Conservation (phyloP, 1,140 invertebrate genomes). For the Dreissena rostriformis region DNA sequence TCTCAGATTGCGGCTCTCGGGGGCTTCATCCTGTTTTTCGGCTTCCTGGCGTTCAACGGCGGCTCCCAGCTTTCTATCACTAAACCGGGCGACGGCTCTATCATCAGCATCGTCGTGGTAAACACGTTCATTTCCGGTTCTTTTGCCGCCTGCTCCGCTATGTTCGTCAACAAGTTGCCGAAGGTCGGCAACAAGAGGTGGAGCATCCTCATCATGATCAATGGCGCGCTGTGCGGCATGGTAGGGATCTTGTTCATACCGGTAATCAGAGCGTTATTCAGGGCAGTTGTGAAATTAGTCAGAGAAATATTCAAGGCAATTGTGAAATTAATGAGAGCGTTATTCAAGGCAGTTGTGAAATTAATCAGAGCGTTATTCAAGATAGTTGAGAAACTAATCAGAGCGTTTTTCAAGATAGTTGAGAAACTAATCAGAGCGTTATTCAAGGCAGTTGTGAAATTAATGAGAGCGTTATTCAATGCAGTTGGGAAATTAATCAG, state of each 20-base stretch:
- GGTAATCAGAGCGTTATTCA: no score
- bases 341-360: no score
- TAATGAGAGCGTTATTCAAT: no score
- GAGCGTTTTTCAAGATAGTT: no score
- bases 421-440: no score
- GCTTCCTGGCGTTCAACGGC: slow-evolving; percentile 86
- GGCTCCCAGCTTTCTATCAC: slow-evolving; percentile 83
- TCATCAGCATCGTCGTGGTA: slow-evolving; percentile 81
- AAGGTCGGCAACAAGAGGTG: slow-evolving; percentile 77
- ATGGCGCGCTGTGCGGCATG: slow-evolving; percentile 84
- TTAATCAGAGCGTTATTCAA: no score
- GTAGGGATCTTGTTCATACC: slow-evolving; percentile 71
- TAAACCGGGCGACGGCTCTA: slow-evolving; percentile 80
- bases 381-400: no score
- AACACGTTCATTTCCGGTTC: slow-evolving; percentile 84
- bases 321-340: no score
- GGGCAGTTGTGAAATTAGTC: no score
- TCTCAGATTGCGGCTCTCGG: slow-evolving; percentile 83
- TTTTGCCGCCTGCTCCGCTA: slow-evolving; percentile 80
- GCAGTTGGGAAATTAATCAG: no score
- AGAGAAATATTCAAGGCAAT: no score
- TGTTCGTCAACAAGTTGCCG: slow-evolving; percentile 70
- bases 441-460: no score
- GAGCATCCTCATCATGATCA: slow-evolving; percentile 83
- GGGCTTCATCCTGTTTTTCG: slow-evolving; percentile 84